These are phyloP conservation scores for Enteromius thamalakanensis DNA, from an alignment of 2,797 vertebrate genomes.

Conservation along the genomic window DNA sequence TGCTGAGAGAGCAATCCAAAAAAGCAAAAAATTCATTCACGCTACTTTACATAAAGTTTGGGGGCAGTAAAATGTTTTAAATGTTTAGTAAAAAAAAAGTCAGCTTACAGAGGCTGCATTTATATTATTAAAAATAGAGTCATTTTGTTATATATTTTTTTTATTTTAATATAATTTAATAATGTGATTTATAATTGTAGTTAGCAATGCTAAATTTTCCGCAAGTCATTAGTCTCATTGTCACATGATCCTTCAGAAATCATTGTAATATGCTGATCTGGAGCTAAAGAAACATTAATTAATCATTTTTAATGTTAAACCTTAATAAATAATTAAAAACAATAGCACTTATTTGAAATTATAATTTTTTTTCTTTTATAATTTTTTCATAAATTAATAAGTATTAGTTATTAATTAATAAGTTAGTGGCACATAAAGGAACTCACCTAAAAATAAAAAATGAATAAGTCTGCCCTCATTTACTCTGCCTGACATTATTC, in stretches of 20 bases:
- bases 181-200: not conserved
- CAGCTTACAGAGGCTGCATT: not conserved
- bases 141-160: not conserved
- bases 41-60: constrained; percentile 1
- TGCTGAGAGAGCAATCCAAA: constrained; percentile 3
- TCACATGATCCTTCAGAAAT: constrained; percentile 1
- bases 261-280: not conserved
- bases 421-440: not conserved
- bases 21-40: not conserved
- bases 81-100: not conserved
- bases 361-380: not conserved
- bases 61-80: not conserved
- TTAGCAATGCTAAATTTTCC: not conserved
- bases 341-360: not conserved
- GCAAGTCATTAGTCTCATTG: not conserved
- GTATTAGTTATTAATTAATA: no score
- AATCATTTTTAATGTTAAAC: not conserved
- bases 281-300: not conserved
- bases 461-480: not conserved
- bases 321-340: not conserved
- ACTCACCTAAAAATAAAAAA: not conserved
- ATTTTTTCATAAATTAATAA: not conserved
- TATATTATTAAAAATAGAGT: not conserved
- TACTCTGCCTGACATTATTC: not conserved
- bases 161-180: not conserved